Evolutionary conservation across 2,113 vertebrate species (phyloP), one percentile per base, ranked within the genome.

Genomic region (Upupa epops): DNA sequence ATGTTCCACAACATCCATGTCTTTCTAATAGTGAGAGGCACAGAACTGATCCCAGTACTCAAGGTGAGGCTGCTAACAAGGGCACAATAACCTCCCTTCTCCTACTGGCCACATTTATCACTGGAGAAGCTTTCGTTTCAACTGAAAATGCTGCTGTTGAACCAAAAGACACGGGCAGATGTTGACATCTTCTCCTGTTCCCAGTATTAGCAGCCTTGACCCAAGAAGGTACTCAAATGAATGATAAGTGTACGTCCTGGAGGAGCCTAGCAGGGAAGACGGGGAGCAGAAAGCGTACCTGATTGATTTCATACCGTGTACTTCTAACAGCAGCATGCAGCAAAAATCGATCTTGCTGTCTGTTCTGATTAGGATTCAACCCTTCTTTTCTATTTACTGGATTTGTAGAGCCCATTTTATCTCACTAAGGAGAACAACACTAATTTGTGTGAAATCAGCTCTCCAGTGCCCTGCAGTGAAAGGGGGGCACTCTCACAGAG

Each of bases 341-440:
- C 55, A 82, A 79, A 96, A 92, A 93, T 36, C 58, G 66, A 92
- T 81, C 51, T 69, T 84, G 42, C 40, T 92, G 34, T 83, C 81
- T 93, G 61, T 76, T 86, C 55, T 76, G 75, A 93, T 89, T 83
- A 92, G 21, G 54, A 92, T 86, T n/a, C 71, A 95, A 73, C 32
- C 37, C 19, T 74, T 71, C 37, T 80, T 54, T 90, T 85, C 83
- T 80, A 19, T 64, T 89, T 90, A 89, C 34, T 86, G 31, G 70
- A 68, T 93, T 87, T 88, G 45, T 80, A 92, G 37, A 61, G 51
- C 11, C 5, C 21, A 61, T 61, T 90, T 91, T 74, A 70, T 86
- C 65, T 86, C 49, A 48, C 11, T 76, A 58, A 59, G 49, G 70
- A 89, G 76, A 69, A 66, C 63, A 92, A 88, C n/a, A 24, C 22